Evolutionary conservation across 2,113 vertebrate genomes (phyloP).

Genomic region (Saccopteryx leptura): DNA sequence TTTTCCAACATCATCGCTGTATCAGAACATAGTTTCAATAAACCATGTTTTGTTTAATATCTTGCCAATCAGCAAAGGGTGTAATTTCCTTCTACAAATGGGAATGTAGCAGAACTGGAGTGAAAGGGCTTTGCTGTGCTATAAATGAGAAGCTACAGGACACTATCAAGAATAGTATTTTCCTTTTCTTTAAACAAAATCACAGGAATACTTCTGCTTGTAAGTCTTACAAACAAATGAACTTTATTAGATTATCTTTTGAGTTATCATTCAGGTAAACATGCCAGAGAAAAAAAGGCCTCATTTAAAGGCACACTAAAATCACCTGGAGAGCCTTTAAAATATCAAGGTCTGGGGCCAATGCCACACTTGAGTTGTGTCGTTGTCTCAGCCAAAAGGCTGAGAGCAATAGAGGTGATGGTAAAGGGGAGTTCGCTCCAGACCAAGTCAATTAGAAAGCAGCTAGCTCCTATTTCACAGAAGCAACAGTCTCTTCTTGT

Average conservation of each 20-base stretch:
- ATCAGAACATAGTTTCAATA: slow-evolving; percentile 55
- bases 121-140: not conserved
- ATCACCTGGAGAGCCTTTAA: not conserved
- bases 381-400: too few relatives aligned
- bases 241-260: not conserved
- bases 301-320: not conserved
- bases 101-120: not conserved
- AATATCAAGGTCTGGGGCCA: not conserved
- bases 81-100: slow-evolving; percentile 39
- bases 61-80: not conserved
- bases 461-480: not conserved
- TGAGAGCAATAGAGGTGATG: not conserved
- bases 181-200: not conserved
- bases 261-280: not conserved
- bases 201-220: not conserved
- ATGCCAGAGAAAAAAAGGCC: not conserved
- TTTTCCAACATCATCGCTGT: not conserved
- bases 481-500: not conserved
- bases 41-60: slow-evolving; percentile 29
- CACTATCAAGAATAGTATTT: not conserved
- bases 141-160: not conserved
- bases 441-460: not conserved
- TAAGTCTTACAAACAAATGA: not conserved
- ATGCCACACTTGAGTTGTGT: not conserved
- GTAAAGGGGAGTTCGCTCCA: not conserved